Conservation (phyloP, 2,113 vertebrate species). For the Alethe diademata region DNA sequence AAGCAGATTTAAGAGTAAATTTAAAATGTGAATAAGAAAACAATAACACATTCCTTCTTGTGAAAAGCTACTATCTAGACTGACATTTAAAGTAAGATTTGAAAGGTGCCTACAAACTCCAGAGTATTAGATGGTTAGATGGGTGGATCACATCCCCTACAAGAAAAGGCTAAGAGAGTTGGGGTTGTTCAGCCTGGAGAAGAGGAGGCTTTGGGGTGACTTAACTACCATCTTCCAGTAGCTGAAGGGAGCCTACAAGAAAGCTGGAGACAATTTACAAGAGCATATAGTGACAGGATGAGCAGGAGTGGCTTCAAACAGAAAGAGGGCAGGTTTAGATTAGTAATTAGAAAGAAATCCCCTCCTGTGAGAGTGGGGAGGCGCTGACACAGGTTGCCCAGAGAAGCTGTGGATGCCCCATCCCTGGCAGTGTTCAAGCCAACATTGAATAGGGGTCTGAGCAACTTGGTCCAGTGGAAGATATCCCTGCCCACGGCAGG, state of each 20-base stretch:
- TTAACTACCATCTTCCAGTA: rapidly evolving
- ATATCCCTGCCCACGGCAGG: rapidly evolving
- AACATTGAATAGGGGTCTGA: rapidly evolving
- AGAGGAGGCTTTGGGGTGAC: neutral
- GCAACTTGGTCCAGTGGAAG: neutral
- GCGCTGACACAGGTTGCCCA: neutral
- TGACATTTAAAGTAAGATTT: neutral
- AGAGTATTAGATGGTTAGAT: neutral
- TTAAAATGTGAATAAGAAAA: neutral
- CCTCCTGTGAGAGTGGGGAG: rapidly evolving
- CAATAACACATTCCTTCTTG: neutral
- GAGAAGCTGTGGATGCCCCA: neutral
- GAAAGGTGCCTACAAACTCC: neutral
- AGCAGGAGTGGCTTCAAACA: neutral
- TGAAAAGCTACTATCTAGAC: neutral
- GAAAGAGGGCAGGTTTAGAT: neutral
- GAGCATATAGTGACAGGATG: neutral
- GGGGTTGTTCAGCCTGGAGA: neutral
- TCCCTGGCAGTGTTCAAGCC: neutral
- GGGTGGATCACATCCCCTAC: neutral
- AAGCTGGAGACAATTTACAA: neutral
- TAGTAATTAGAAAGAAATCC: neutral
- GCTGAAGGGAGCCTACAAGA: neutral
- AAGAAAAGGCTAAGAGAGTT: neutral
- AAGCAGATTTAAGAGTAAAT: neutral